Evolutionary conservation across 1,140 invertebrate species (phyloP).

Genomic region (Armadillidium nasatum): DNA sequence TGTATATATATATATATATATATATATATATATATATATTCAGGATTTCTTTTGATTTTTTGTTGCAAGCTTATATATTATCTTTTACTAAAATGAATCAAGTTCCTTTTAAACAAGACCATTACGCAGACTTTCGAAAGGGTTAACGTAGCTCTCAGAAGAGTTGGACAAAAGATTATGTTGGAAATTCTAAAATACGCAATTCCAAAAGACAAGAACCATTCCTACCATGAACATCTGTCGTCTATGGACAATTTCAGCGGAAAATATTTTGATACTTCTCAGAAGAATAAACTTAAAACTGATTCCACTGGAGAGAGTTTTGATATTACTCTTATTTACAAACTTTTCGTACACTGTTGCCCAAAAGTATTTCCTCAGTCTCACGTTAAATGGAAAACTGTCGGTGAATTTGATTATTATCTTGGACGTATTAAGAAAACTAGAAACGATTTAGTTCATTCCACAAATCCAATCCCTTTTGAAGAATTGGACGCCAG

Average conservation of each 20-base stretch:
- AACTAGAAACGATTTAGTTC: background rate
- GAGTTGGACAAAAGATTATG: background rate
- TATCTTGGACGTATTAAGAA: background rate
- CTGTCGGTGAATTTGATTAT: background rate
- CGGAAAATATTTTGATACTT: background rate
- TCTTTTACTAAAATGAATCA: background rate
- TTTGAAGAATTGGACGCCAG: background rate
- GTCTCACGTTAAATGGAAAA: background rate
- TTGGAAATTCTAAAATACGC: background rate
- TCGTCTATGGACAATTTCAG: background rate
- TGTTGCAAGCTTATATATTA: too few relatives aligned
- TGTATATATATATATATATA: too few relatives aligned
- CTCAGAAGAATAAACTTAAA: background rate
- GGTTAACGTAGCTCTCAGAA: background rate
- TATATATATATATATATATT: constrained; percentile 7
- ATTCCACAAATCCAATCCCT: background rate
- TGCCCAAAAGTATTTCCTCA: constrained; percentile 1
- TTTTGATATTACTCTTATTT: constrained; percentile 2
- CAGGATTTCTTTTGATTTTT: background rate
- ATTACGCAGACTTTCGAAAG: background rate
- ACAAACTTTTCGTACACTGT: background rate
- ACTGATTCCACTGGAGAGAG: background rate
- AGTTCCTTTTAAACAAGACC: background rate
- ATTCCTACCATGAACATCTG: background rate
- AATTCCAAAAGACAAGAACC: background rate